Evolutionary conservation across 2,113 vertebrate genomes (phyloP).

Genomic region (Aythya baeri): DNA sequence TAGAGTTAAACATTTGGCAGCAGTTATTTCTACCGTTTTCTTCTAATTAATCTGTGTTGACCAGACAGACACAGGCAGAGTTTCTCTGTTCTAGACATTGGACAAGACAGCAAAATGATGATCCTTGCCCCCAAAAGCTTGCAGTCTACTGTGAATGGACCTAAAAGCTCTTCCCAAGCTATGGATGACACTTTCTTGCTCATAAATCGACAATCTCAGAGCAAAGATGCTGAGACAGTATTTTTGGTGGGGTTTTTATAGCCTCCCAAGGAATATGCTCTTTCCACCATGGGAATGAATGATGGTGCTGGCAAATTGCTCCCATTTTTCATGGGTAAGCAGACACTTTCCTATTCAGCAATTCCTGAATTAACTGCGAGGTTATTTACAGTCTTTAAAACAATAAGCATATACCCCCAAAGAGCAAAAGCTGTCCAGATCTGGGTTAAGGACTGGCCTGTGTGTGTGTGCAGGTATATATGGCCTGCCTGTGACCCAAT

Average conservation of each 20-base stretch:
- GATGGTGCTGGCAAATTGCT: neutral
- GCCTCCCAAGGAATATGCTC: neutral
- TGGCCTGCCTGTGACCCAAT: neutral
- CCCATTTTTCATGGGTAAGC: neutral
- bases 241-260: neutral
- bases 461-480: neutral
- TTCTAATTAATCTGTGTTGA: neutral
- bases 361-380: neutral
- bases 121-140: neutral
- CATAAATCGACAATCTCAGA: neutral
- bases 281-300: neutral
- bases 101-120: neutral
- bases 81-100: neutral
- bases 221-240: constrained; percentile 7
- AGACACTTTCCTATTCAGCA: neutral
- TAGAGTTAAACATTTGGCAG: neutral
- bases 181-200: neutral
- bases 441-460: neutral
- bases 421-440: neutral
- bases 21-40: neutral
- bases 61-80: neutral
- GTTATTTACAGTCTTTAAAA: neutral
- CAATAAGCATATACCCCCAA: neutral
- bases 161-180: neutral
- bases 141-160: neutral